Base-by-base conservation (phyloP, 2,888 invertebrate species). In the Epirrita christyi region DNA sequence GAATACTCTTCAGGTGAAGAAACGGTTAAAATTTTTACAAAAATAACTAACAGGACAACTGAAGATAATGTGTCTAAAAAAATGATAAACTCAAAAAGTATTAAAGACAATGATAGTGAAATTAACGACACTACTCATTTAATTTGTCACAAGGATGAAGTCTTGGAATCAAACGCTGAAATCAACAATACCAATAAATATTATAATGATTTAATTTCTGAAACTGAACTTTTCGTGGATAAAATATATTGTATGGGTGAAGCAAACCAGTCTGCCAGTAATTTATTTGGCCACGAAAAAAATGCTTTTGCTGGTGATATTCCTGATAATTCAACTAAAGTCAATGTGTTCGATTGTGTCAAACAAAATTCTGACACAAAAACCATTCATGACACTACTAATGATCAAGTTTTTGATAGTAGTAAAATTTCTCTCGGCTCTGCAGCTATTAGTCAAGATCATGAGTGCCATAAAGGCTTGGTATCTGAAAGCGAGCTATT, bases 131-230 rank as follows among this genome's bases (percentile, higher is more conserved):
- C 21, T 9, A 28, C 13, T 15, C 14, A 4, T 46, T 15, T 45
- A 11, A 15, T 27, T 32, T 7, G 42, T 49, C 13, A 44, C 1
- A 28, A 29, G 29, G 10, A 6, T 7, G 21, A 14, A 21, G 44
- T 43, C 42, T 15, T n/a, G 1, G 27, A 44, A 38, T 43, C 37
- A 7, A 42, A 37, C 14, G 8, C 38, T 37, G 42, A 36, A 28
- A 49, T 45, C 6, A 43, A 2, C 11, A 13, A 54, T 34, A 2
- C 49, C 9, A 51, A 51, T 37, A 49, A 63, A 29, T 45, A 59
- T 45, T 59, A 55, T 40, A 53, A 40, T 46, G 60, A 55, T 42
- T 43, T 55, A 28, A 59, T 59, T 40, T 38, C 51, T 28, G 51
- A 37, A 36, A 46, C 29, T 3, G 40, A 59, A 45, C 45, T 59